phyloP scores from a whole-genome alignment of 2,888 invertebrate species.

The Spodoptera littoralis region DNA sequence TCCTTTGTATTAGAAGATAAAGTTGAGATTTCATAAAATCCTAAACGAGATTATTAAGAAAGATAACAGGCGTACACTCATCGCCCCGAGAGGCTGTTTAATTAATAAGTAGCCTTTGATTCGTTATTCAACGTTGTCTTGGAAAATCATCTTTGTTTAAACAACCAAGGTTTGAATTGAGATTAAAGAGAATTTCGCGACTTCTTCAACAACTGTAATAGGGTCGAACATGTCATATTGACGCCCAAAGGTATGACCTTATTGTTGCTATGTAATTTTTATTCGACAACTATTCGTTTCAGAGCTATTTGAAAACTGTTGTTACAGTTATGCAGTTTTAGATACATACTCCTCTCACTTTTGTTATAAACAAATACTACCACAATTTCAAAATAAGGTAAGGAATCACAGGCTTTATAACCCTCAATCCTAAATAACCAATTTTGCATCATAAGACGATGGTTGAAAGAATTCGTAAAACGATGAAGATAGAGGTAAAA shows the following conservation, averaged over 20 bases:
- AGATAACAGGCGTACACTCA: slow-evolving; percentile 40
- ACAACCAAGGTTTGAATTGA: slow-evolving; percentile 43
- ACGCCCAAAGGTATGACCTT: slow-evolving; percentile 9
- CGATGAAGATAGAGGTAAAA: slow-evolving; percentile 32
- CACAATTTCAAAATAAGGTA: too few species aligned
- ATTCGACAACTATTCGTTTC: too few species aligned
- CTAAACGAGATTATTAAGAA: slow-evolving; percentile 31
- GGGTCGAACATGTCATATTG: slow-evolving; percentile 9
- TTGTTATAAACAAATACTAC: too few species aligned
- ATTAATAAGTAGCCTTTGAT: slow-evolving; percentile 60
- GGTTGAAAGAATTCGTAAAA: slow-evolving; percentile 22
- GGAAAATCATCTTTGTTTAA: slow-evolving; percentile 56
- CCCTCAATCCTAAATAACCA: slow-evolving; percentile 26
- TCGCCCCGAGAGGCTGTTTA: slow-evolving; percentile 52
- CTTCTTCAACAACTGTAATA: slow-evolving; percentile 32
- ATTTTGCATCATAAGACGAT: slow-evolving; percentile 27
- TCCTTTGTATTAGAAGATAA: slow-evolving; percentile 35
- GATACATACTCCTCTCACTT: too few species aligned
- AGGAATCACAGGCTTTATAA: slow-evolving; percentile 10
- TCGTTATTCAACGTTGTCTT: slow-evolving; percentile 53
- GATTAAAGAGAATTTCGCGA: slow-evolving; percentile 32
- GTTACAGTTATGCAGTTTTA: too few species aligned
- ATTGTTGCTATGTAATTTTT: too few species aligned
- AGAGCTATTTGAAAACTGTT: too few species aligned
- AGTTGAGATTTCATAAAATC: slow-evolving; percentile 46